These are phyloP conservation scores for Alcis repandata DNA, from an alignment of 2,888 invertebrate species.

Conservation along the genomic window DNA sequence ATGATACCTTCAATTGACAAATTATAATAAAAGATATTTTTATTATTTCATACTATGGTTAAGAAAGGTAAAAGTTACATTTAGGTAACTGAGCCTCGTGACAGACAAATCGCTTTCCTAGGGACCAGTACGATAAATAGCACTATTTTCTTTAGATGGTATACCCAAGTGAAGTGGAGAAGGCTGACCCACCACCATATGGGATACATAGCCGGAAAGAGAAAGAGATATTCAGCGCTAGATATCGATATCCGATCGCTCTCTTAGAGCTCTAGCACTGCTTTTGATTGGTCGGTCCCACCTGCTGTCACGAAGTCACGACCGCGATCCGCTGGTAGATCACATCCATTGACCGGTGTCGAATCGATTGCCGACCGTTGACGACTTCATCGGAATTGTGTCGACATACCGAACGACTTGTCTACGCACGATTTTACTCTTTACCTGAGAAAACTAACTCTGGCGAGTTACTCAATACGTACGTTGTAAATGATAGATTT, in stretches of 20 bases:
- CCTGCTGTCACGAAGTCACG: conserved; percentile 68
- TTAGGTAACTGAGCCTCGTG: too few relatives aligned
- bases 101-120: too few relatives aligned
- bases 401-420: conserved; percentile 61
- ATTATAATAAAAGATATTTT: too few relatives aligned
- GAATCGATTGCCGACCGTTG: conserved; percentile 78
- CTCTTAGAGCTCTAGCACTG: conserved; percentile 5
- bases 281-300: conserved; percentile 51
- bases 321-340: conserved; percentile 66
- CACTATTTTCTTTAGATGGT: too few relatives aligned
- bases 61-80: too few relatives aligned
- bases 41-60: too few relatives aligned
- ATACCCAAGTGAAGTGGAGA: too few relatives aligned
- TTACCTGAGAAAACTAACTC: conserved; percentile 37
- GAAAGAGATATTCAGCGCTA: not conserved
- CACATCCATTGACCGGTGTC: conserved; percentile 76
- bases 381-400: conserved; percentile 77
- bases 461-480: conserved; percentile 21
- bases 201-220: too few relatives aligned
- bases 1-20: too few relatives aligned
- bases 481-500: not conserved
- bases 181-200: too few relatives aligned
- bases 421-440: conserved; percentile 48
- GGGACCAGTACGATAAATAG: too few relatives aligned
- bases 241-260: not conserved